Evolutionary conservation across 2,797 vertebrate genomes (phyloP), one percentile per base, ranked within the genome.

Genomic region (Apodemus agrarius): DNA sequence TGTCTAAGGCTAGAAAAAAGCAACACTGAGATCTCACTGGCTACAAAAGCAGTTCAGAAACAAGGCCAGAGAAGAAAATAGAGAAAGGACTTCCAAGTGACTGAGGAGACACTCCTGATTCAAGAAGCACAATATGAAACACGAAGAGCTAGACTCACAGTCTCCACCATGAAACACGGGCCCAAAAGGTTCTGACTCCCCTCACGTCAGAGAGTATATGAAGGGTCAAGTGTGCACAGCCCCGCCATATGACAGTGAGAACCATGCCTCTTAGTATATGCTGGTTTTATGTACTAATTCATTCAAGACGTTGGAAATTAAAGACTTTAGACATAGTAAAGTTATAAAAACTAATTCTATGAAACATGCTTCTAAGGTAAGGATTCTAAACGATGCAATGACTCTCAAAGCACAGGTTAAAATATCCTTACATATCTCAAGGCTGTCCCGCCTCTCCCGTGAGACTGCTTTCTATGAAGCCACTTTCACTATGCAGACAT

Each of bases 241-340:
- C 1, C 3, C 7, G 0, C 1, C 7, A 7, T 24, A 10, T 0
- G 0, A 59, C 34, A 61, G 37, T 11, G 61, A 49, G 43, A 54
- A 21, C 2, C 0, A 4, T 1, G 8, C 1, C n/a, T 75, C 63
- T 13, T 9, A 12, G 52, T 0, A 6, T 24, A 57, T 69, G 12
- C 9, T 52, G 63, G 24, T 4, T 69, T 82, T 54, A 57, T 0
- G 16, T 2, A 24, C 2, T 26, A 12, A 22, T 29, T 54, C 22
- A 59, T 29, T 80, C 24, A 5, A 84, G 65, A 78, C 3, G 63
- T 49, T 43, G 29, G 16, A 31, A 31, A 29, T 72, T 61, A 59
- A 69, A 85, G 34, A 76, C n/a, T n/a, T 63, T 61, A 0, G 24
- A 61, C 31, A 86, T 40, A 76, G 1, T n/a, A 63, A 49, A 31